Evolutionary conservation across 2,888 invertebrate genomes (phyloP), one percentile per base, ranked within the genome.

Genomic region (Acanthacorydalis orientalis): DNA sequence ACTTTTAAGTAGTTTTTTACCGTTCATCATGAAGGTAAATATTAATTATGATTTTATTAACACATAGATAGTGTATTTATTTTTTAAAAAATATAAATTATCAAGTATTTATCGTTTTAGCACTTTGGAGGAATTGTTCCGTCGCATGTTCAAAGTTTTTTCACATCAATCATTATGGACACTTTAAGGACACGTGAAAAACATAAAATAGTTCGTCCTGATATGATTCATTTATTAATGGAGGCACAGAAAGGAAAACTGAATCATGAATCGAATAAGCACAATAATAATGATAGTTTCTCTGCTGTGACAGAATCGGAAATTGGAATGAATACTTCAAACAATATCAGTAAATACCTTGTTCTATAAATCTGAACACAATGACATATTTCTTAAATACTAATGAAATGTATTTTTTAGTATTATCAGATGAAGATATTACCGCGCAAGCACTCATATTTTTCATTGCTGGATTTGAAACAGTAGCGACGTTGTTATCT

Each of bases 11-110:
- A n/a, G 14, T 15, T 23, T 46, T 53, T 16, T 8, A 44, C 9
- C 52, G 50, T 8, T 14, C 7, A 6, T 46, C 2, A 23, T 34
- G 4, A 46, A 31, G 16, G 46, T 46, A 40, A 37, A 68, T 1
- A 58, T 77, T 6, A 75, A 77, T 47, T 68, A 68, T 60, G 74
- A 77, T 55, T 68, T 72, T n/a, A n/a, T n/a, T n/a, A n/a, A n/a
- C n/a, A n/a, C n/a, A n/a, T n/a, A n/a, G n/a, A n/a, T n/a, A n/a
- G n/a, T n/a, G n/a, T n/a, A n/a, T n/a, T n/a, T n/a, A n/a, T n/a
- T n/a, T n/a, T n/a, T n/a, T n/a, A n/a, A n/a, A n/a, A n/a, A n/a
- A n/a, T n/a, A n/a, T n/a, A n/a, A n/a, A n/a, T n/a, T n/a, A n/a
- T n/a, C n/a, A 4, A 37, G 7, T 37, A 1, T 37, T 37, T 1